Conservation (phyloP, 2,113 vertebrate genomes). For the Percina caprodes region DNA sequence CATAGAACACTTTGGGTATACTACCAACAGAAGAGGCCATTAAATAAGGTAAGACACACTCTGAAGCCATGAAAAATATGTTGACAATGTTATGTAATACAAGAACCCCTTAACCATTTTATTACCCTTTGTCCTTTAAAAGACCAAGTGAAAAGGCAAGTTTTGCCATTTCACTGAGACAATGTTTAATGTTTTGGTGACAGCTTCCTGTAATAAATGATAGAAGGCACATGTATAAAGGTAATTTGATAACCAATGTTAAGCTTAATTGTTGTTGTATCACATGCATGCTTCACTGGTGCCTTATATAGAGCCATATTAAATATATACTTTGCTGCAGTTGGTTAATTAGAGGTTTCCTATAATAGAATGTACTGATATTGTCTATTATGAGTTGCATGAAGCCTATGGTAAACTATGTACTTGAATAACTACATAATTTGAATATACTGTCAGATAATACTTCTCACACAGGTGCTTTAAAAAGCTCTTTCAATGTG, state of each 20-base stretch:
- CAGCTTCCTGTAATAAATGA: not conserved
- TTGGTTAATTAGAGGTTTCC: not conserved
- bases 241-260: not conserved
- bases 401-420: not conserved
- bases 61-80: conserved; percentile 31
- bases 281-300: not conserved
- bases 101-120: not conserved
- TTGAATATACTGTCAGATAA: not conserved
- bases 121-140: conserved; percentile 9
- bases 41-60: conserved; percentile 46
- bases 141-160: conserved; percentile 17
- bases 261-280: not conserved
- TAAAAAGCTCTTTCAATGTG: not conserved
- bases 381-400: not conserved
- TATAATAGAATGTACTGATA: not conserved
- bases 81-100: conserved; percentile 33
- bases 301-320: not conserved
- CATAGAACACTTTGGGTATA: not conserved
- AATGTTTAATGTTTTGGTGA: not conserved
- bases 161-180: not conserved
- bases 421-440: not conserved
- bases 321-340: not conserved
- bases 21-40: conserved; percentile 17
- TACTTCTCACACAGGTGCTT: not conserved
- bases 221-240: not conserved